These are phyloP conservation scores for Cotesia chilonis DNA, from an alignment of 1,140 invertebrate species.

Conservation along the genomic window DNA sequence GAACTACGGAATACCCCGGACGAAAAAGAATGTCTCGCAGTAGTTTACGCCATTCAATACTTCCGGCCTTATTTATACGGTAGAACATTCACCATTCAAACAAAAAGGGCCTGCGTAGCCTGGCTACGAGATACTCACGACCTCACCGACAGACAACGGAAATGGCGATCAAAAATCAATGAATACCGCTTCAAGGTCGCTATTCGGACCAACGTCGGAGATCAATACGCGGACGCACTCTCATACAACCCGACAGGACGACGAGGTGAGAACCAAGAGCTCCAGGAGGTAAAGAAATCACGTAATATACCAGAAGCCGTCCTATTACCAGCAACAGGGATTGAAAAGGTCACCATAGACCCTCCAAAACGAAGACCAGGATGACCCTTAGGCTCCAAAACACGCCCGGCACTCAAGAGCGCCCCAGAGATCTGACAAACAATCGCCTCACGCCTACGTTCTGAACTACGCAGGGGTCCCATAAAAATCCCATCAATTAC, in stretches of 20 bases:
- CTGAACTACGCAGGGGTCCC: too few relatives aligned
- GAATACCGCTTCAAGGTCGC: neutral
- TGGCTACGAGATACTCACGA: constrained; percentile 46
- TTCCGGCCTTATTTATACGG: constrained; percentile 59
- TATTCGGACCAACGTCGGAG: neutral
- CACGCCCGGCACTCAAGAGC: too few relatives aligned
- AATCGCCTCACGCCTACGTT: too few relatives aligned
- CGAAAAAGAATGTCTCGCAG: constrained; percentile 38
- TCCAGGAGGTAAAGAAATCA: too few relatives aligned
- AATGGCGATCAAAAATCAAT: neutral
- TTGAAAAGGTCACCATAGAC: too few relatives aligned
- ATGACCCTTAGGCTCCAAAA: too few relatives aligned
- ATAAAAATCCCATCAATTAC: too few relatives aligned
- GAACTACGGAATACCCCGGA: constrained; percentile 46
- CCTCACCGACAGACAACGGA: neutral
- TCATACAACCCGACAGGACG: neutral
- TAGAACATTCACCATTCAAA: constrained; percentile 56
- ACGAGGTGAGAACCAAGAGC: too few relatives aligned
- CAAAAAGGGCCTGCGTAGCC: constrained; percentile 59
- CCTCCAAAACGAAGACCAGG: too few relatives aligned
- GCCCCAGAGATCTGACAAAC: too few relatives aligned
- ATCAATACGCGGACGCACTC: constrained; percentile 9
- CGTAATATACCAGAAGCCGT: too few relatives aligned
- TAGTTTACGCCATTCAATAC: constrained; percentile 52
- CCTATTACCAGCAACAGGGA: too few relatives aligned